phyloP scores from a whole-genome alignment of 2,113 vertebrate species.

The Nycticebus coucang region DNA sequence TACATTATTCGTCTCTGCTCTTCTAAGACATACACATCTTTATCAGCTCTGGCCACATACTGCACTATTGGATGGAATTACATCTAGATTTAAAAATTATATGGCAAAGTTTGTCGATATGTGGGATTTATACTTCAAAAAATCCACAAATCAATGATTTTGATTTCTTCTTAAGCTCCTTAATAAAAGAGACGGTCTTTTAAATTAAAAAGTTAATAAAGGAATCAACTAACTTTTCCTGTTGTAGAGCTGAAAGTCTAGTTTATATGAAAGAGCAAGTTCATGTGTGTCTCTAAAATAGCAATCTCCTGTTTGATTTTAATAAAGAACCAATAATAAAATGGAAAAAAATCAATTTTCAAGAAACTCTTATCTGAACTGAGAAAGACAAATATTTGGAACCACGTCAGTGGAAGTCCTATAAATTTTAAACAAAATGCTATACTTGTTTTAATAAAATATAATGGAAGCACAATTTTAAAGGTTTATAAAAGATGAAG shows the following conservation, averaged over 20 bases:
- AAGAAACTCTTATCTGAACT: conserved; percentile 6
- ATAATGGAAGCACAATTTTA: not conserved
- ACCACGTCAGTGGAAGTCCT: not conserved
- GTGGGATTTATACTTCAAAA: conserved; percentile 18
- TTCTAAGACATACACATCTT: not conserved
- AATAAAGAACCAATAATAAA: conserved; percentile 42
- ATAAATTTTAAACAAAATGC: conserved; percentile 5
- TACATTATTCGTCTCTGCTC: not conserved
- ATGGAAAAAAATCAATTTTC: not conserved
- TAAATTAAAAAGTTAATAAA: conserved; percentile 74
- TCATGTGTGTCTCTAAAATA: conserved; percentile 41
- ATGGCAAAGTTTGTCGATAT: not conserved
- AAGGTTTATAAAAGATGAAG: conserved; percentile 29
- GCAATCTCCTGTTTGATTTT: not conserved
- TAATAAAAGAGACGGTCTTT: conserved; percentile 57
- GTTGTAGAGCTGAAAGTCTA: not conserved
- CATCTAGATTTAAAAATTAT: conserved; percentile 57
- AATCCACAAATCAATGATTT: conserved; percentile 14
- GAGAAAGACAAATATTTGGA: not conserved
- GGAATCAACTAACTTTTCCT: conserved; percentile 20
- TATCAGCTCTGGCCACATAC: not conserved
- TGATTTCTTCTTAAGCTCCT: conserved; percentile 67
- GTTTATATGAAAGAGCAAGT: conserved; percentile 39
- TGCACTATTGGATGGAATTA: conserved; percentile 35
- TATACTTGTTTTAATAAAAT: not conserved